Evolutionary conservation across 1,140 invertebrate genomes (phyloP).

Genomic region (Myzus persicae): DNA sequence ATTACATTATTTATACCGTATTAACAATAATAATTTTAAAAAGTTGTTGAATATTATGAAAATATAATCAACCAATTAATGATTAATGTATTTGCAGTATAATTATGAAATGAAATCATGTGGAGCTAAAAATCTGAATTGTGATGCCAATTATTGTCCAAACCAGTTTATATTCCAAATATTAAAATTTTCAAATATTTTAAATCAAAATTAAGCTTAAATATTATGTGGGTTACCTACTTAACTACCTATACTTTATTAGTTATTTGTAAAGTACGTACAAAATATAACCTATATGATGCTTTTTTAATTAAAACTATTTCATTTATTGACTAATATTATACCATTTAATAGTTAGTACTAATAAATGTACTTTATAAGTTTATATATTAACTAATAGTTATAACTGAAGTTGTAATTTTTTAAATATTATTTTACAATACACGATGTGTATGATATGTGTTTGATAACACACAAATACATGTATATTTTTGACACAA

Average conservation of each 20-base stretch:
- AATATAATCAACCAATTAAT: neutral
- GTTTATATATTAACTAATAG: too few species aligned
- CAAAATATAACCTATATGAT: too few species aligned
- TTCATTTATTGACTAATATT: too few species aligned
- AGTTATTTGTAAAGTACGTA: too few species aligned
- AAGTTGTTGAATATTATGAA: neutral
- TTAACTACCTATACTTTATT: too few species aligned
- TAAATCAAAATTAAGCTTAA: neutral
- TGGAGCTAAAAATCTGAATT: neutral
- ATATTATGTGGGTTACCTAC: neutral
- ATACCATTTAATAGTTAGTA: too few species aligned
- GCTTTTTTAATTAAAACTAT: too few species aligned
- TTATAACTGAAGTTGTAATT: too few species aligned
- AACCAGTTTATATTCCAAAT: neutral
- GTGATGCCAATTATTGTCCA: neutral
- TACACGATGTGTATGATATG: neutral
- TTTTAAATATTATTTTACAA: too few species aligned
- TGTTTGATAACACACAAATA: neutral
- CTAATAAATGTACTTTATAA: too few species aligned
- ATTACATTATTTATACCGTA: too few species aligned
- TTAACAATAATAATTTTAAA: too few species aligned
- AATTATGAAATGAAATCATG: neutral
- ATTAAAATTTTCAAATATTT: neutral
- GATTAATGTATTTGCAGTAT: neutral
- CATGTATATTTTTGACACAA: neutral